Conservation (phyloP, 2,888 invertebrate genomes). For the Lasioglossum vierecki region DNA sequence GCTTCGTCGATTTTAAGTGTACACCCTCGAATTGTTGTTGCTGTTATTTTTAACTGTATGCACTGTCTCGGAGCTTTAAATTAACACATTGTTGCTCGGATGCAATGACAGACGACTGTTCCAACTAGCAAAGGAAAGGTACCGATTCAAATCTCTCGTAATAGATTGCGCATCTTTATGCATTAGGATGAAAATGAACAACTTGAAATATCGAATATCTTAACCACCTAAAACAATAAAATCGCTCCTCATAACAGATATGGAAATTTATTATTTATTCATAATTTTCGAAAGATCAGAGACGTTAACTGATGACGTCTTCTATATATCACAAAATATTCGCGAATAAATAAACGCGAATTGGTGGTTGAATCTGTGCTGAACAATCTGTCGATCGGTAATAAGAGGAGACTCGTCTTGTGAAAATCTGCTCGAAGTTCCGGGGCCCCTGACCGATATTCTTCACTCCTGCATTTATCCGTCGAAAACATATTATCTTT, state of each 20-base stretch:
- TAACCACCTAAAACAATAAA: background rate
- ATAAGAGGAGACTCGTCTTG: background rate
- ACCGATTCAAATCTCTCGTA: background rate
- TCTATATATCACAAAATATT: too few species aligned
- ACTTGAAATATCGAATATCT: too few species aligned
- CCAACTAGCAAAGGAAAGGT: background rate
- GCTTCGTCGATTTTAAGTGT: background rate
- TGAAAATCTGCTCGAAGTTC: constrained; percentile 18
- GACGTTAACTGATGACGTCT: background rate
- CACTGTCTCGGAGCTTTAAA: background rate
- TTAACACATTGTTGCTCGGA: background rate
- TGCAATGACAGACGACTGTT: background rate
- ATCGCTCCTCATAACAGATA: background rate
- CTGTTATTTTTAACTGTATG: background rate
- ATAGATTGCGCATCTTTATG: background rate
- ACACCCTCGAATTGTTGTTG: background rate
- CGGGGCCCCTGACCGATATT: constrained; percentile 18
- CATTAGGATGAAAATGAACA: background rate
- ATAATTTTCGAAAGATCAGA: background rate
- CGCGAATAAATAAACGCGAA: background rate
- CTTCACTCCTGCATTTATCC: constrained; percentile 20
- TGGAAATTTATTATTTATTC: background rate
- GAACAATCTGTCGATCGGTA: background rate
- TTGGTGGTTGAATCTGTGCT: background rate
- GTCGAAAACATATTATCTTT: constrained; percentile 37